Base-by-base conservation (phyloP, 2,797 vertebrate genomes). In the Harpagifer antarcticus region DNA sequence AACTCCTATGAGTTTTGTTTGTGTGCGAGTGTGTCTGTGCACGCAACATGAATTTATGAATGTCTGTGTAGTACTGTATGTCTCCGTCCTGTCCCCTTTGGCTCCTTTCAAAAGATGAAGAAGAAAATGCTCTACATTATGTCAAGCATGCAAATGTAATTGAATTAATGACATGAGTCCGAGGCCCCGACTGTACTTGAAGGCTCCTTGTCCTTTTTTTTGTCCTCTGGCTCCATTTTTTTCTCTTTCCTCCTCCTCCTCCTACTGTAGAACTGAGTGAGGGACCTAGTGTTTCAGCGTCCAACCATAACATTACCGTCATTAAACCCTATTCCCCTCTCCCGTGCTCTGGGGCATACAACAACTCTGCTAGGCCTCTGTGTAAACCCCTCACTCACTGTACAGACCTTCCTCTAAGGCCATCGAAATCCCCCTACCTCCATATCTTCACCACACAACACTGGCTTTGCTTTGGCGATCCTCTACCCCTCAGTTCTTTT, bases 91-190 rank as follows among this genome's bases (percentile, higher is more conserved):
- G 89, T 96, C 95, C 93, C 93, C 94, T 92, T 94, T 91, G 90
- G 87, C 91, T 92, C 88, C 93, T 91, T 90, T 92, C 71, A 95
- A 93, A 94, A 92, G 93, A 94, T 93, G 64, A 13, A 49, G 49
- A 65, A 77, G 81, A 89, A 83, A 85, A 94, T 76, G 87, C 93
- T 94, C 94, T 91, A 92, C 92, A 84, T 94, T 95, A 90, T 95
- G 94, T 97, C 96, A 97, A 94, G 93, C 92, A 85, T 94, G 96
- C 91, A 94, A 85, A 96, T 95, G 89, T 96, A 96, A 97, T 96
- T 96, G 96, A 96, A 96, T 96, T 97, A 97, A 97, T 96, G 95
- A 95, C 95, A 94, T 89, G 94, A 93, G 94, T 92, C 93, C 92
- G 88, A 92, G 33, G 94, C 90, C 92, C 94, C 89, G 92, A 91